These are phyloP conservation scores for Lacerta viridis DNA, from an alignment of 2,797 vertebrate genomes.

Conservation along the genomic window DNA sequence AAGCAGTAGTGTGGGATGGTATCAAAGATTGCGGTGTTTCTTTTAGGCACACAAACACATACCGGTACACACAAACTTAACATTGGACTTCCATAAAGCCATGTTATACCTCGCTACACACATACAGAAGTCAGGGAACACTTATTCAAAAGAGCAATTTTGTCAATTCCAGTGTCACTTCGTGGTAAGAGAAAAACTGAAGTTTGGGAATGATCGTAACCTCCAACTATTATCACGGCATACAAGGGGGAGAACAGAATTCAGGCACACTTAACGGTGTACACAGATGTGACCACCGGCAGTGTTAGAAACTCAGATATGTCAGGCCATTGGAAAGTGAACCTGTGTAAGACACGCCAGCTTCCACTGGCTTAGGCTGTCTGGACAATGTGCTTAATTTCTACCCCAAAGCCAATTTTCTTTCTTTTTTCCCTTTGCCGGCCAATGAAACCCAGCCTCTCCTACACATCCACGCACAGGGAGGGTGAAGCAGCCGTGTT, in stretches of 20 bases:
- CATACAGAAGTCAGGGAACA: no score
- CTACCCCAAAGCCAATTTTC: slow-evolving; percentile 26
- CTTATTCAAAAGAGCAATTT: no score
- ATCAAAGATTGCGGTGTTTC: not conserved
- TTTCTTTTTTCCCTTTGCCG: slow-evolving; percentile 46
- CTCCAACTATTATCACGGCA: not conserved
- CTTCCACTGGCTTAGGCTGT: slow-evolving; percentile 42
- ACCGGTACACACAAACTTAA: not conserved
- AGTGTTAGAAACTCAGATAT: not conserved
- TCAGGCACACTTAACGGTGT: not conserved
- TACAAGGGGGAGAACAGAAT: not conserved
- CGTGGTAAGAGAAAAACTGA: not conserved
- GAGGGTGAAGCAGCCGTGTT: slow-evolving; percentile 79
- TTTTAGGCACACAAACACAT: not conserved
- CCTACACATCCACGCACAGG: not conserved
- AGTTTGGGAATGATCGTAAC: not conserved
- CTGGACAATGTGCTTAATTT: slow-evolving; percentile 22
- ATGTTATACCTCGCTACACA: no score
- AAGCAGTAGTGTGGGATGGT: not conserved
- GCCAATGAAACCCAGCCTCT: not conserved
- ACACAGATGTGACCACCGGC: not conserved
- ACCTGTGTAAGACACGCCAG: slow-evolving; percentile 55
- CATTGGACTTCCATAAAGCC: not conserved
- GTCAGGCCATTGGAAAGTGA: slow-evolving; percentile 52
- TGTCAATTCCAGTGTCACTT: no score